Percentiles rank a stretch among this genome's conserved stretches.
Evolutionary conservation across 2,888 invertebrate species (phyloP).

Genomic region (Steinernema hermaphroditum): DNA sequence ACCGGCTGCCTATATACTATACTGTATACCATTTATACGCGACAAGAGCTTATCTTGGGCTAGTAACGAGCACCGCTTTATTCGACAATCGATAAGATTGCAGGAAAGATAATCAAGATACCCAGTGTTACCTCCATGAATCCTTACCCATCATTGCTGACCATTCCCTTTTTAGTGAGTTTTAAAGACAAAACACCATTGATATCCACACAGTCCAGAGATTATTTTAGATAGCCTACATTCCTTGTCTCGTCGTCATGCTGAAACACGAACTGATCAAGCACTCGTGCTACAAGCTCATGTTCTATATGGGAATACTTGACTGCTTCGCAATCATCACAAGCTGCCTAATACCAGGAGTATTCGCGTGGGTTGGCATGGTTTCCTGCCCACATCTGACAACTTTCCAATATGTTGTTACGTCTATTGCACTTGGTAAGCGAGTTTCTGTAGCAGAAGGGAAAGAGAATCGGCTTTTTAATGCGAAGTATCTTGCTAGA

Average conservation of each 20-base stretch:
- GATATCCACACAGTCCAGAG: too few relatives aligned
- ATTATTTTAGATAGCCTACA: not conserved
- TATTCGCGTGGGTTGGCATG: not conserved
- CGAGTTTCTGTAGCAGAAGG: not conserved
- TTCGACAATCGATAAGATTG: too few relatives aligned
- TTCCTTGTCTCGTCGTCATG: conserved; percentile 11
- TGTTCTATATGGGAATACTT: conserved; percentile 8
- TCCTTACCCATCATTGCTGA: too few relatives aligned
- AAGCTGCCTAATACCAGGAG: not conserved
- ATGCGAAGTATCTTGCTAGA: not conserved
- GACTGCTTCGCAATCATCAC: conserved; percentile 3
- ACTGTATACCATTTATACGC: too few relatives aligned
- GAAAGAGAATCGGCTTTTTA: too few relatives aligned
- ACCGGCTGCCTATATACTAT: too few relatives aligned
- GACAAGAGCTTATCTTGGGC: too few relatives aligned
- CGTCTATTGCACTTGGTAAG: not conserved
- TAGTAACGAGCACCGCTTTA: too few relatives aligned
- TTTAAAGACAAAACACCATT: too few relatives aligned
- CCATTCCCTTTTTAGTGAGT: too few relatives aligned
- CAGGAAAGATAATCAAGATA: too few relatives aligned
- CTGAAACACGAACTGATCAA: not conserved
- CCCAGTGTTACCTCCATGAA: too few relatives aligned
- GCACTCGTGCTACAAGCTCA: conserved; percentile 18
- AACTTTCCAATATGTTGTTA: not conserved
- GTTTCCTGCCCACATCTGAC: conserved; percentile 1